Evolutionary conservation across 1,140 invertebrate genomes (phyloP), one percentile per base, ranked within the genome.

Genomic region (Belonocnema kinseyi): DNA sequence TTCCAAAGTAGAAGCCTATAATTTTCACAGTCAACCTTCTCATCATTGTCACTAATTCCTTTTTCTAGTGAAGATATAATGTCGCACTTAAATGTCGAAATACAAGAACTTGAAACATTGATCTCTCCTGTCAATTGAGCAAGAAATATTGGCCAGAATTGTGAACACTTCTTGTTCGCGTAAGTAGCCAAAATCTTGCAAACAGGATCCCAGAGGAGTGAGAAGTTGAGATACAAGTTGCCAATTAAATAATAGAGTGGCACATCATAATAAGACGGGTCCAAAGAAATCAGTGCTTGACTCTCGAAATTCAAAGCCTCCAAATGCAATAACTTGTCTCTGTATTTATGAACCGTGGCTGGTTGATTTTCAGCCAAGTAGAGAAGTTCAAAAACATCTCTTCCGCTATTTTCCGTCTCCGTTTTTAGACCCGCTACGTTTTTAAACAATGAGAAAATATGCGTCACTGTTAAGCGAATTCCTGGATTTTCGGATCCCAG

Each of bases 121-220:
- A 75, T 75, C 72, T 83, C 70, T 72, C 71, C 77, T 73, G 79
- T 85, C 14, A 98, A 87, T 81, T 95, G 93, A 7, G 91, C 85
- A 16, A 93, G 87, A 86, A 95, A 98, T 16, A 96, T 89, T 17
- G 91, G 88, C 97, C 98, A 98, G 92, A 98, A 98, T 58, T 93
- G 90, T 6, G 94, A 87, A 17, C 91, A 91, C 0, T 93, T 87
- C 85, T 97, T 92, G 80, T 93, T 92, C 0, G 96, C 95, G 86
- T 96, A 96, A 10, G 94, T 93, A 4, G 94, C 91, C 73, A 98
- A 94, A 19, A 97, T 92, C 83, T 95, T 93, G 10, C 92, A 90
- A 0, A 96, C 91, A n/a, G 97, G 96, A 66, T 96, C 94, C 97
- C 97, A 99, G 0, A 99, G 85, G 21, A 97, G 90, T 83, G 96